These are phyloP conservation scores for Eueides isabella DNA, from an alignment of 1,140 invertebrate genomes.

Conservation along the genomic window DNA sequence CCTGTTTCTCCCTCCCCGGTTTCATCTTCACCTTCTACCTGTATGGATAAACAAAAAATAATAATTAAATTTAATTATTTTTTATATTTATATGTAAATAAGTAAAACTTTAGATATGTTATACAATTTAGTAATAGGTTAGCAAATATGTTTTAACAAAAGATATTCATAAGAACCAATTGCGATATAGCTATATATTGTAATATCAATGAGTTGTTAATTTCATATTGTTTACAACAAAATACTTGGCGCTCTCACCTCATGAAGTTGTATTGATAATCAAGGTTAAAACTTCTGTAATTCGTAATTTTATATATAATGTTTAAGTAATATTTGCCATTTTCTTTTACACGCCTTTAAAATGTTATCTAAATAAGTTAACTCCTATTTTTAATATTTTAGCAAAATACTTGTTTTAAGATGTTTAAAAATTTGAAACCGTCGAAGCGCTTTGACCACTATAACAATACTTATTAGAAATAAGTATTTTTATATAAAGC, in stretches of 20 bases:
- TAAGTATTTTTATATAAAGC: no score
- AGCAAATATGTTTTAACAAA: no score
- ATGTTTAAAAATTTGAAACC: no score
- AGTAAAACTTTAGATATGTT: background rate
- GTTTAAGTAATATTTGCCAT: background rate
- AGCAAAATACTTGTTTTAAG: no score
- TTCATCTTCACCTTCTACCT: constrained; percentile 75
- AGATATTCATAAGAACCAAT: background rate
- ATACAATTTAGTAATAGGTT: no score
- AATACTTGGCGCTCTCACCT: background rate
- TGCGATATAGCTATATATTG: background rate
- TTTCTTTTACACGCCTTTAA: no score
- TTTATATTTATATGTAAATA: background rate
- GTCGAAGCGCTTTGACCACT: no score
- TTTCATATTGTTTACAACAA: background rate
- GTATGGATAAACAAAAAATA: background rate
- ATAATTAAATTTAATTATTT: no score
- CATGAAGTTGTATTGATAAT: background rate
- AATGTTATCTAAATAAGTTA: no score
- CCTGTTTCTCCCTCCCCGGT: constrained; percentile 60
- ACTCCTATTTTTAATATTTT: no score
- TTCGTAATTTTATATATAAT: background rate
- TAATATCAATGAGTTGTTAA: background rate
- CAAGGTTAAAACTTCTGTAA: background rate
- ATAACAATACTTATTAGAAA: no score